These are phyloP conservation scores for Apteryx mantelli DNA, from an alignment of 2,113 vertebrate genomes.

Conservation along the genomic window DNA sequence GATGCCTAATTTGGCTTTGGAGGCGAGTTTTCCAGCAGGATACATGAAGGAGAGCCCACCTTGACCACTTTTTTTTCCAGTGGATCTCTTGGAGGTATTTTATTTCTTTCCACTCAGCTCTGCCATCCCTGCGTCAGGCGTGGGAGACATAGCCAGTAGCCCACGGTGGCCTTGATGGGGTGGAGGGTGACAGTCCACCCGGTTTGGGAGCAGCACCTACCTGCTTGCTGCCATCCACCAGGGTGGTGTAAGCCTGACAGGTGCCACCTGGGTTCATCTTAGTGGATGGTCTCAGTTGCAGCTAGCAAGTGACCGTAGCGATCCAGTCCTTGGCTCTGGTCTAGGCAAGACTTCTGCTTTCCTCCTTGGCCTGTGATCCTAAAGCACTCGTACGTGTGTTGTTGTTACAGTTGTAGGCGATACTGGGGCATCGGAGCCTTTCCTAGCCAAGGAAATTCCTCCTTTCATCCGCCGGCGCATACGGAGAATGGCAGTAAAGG, in stretches of 20 bases:
- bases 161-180: neutral
- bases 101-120: neutral
- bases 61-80: neutral
- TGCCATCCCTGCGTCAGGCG: too few species aligned
- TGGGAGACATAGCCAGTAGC: neutral
- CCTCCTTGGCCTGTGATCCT: neutral
- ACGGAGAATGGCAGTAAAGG: neutral
- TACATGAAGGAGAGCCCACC: neutral
- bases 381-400: neutral
- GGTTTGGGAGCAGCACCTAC: neutral
- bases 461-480: accelerated
- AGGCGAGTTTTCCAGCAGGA: neutral
- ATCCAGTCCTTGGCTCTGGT: neutral
- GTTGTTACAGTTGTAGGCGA: neutral
- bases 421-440: neutral
- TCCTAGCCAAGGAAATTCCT: neutral
- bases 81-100: too few species aligned
- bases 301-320: neutral
- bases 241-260: neutral
- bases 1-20: neutral
- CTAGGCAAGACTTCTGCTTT: neutral
- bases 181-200: neutral
- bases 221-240: neutral
- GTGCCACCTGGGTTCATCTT: neutral
- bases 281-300: neutral